A percentile compares a stretch with the other conserved stretches of the same genome.
phyloP scores from a whole-genome alignment of 2,797 vertebrate species.

The Dermochelys coriacea region DNA sequence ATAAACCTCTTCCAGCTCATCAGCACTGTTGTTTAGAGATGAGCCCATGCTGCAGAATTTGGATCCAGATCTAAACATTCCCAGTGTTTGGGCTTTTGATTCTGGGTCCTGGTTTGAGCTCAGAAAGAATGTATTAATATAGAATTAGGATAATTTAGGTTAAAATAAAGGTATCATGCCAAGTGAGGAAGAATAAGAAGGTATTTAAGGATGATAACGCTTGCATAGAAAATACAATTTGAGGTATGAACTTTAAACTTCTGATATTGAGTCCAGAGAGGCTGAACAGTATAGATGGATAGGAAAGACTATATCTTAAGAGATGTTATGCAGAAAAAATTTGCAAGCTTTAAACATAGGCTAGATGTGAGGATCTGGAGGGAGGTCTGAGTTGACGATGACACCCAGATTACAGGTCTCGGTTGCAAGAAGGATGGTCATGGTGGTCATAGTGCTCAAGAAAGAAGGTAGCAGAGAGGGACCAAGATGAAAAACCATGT shows the following conservation, averaged over 20 bases:
- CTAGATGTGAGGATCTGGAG: background rate
- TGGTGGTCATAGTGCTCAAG: background rate
- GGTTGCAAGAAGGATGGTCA: fast-evolving
- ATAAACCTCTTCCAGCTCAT: background rate
- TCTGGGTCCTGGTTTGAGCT: background rate
- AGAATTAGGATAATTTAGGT: background rate
- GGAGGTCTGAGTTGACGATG: background rate
- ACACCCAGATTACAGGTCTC: background rate
- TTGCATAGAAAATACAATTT: background rate
- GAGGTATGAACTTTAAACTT: background rate
- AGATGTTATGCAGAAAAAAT: fast-evolving
- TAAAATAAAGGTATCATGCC: background rate
- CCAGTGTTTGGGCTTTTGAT: background rate
- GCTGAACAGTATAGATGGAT: background rate
- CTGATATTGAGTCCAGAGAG: background rate
- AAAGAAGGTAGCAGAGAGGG: background rate
- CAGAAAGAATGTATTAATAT: background rate
- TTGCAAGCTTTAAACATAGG: background rate
- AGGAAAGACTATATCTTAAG: background rate
- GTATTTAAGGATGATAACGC: background rate
- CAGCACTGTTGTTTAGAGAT: background rate
- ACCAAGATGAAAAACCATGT: background rate
- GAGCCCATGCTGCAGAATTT: background rate
- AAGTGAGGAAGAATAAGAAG: background rate
- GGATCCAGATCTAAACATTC: background rate